These are phyloP conservation scores for Xestia c-nigrum DNA, from an alignment of 2,888 invertebrate species.

Conservation along the genomic window DNA sequence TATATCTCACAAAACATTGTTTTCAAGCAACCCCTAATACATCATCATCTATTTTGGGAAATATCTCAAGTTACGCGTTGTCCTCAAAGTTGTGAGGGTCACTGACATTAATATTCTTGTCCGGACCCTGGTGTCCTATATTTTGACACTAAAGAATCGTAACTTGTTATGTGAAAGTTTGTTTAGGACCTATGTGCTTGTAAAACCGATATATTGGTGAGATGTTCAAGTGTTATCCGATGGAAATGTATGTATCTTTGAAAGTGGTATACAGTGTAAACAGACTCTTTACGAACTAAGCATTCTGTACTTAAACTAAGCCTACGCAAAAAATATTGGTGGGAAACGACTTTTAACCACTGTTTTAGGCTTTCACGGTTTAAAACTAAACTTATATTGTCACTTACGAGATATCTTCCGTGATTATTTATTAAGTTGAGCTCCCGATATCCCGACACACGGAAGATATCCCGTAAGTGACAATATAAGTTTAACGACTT, in stretches of 20 bases:
- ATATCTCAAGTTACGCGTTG: conserved; percentile 38
- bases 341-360: too few species aligned
- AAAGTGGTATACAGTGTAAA: too few species aligned
- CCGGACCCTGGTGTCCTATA: conserved; percentile 28
- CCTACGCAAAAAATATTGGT: too few species aligned
- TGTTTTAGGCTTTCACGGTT: too few species aligned
- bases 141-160: conserved; percentile 52
- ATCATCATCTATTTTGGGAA: conserved; percentile 37
- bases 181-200: conserved; percentile 8
- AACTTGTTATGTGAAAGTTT: conserved; percentile 22
- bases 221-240: neutral
- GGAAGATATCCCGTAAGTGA: too few species aligned
- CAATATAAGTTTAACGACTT: too few species aligned
- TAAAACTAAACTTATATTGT: too few species aligned
- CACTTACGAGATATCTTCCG: too few species aligned
- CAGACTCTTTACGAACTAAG: too few species aligned
- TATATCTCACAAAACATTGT: conserved; percentile 8
- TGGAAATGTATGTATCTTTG: neutral
- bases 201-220: neutral
- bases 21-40: conserved; percentile 13
- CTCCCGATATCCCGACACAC: too few species aligned
- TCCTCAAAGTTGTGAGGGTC: conserved; percentile 31
- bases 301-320: too few species aligned
- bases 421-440: too few species aligned
- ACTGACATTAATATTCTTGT: conserved; percentile 52